Evolutionary conservation across 2,797 vertebrate species (phyloP).

Genomic region (Hoplostethus mediterraneus): DNA sequence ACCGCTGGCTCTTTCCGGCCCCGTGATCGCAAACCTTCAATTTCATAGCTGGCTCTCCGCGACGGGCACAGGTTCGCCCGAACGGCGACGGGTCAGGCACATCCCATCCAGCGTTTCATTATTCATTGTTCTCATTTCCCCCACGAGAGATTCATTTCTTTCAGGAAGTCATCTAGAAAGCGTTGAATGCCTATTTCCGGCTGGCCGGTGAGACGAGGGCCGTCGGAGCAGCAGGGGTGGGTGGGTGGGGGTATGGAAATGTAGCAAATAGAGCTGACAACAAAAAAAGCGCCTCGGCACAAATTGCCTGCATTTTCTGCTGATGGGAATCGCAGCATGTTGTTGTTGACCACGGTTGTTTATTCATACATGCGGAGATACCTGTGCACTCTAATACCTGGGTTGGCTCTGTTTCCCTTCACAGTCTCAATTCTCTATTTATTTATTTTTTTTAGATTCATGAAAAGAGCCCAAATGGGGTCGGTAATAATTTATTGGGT

Average conservation of each 20-base stretch:
- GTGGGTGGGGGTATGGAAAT: constrained; percentile 61
- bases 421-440: constrained; percentile 24
- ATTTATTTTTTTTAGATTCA: constrained; percentile 35
- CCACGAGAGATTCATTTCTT: constrained; percentile 76
- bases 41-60: constrained; percentile 72
- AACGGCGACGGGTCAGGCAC: constrained; percentile 71
- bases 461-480: constrained; percentile 56
- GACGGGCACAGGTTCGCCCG: constrained; percentile 60
- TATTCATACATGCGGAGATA: constrained; percentile 69
- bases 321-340: constrained; percentile 71
- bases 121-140: constrained; percentile 84
- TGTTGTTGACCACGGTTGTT: constrained; percentile 68
- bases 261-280: constrained; percentile 67
- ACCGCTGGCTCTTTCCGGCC: constrained; percentile 62
- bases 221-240: constrained; percentile 31
- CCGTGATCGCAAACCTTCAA: constrained; percentile 76
- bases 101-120: constrained; percentile 78
- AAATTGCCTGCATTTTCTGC: constrained; percentile 69
- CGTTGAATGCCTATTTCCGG: constrained; percentile 80
- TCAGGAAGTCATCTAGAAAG: constrained; percentile 83
- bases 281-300: constrained; percentile 52
- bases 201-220: constrained; percentile 40
- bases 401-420: constrained; percentile 33
- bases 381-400: constrained; percentile 60
- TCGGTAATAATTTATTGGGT: constrained; percentile 57